Evolutionary conservation across 2,797 vertebrate genomes (phyloP), one percentile per base, ranked within the genome.

Genomic region (Atherinosoma microstoma): DNA sequence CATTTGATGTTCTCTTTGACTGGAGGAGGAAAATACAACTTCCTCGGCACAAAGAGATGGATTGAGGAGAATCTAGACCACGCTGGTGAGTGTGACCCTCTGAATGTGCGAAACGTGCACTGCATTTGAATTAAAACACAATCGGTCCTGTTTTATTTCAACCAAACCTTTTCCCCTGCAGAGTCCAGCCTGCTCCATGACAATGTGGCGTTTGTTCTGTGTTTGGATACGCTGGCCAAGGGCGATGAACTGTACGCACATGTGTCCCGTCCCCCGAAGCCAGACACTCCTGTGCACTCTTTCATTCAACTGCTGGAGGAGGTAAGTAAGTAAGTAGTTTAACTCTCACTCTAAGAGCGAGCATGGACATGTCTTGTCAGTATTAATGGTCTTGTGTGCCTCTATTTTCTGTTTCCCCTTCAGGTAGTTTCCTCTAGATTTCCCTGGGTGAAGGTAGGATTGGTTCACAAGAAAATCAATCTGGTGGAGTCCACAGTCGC

Each of bases 391-490:
- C 7, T 30, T 27, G 13, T 30, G 15, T 7, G 22, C 6, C n/a
- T 30, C 29, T 36, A 32, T 63, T n/a, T 75, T 54, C 69, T 64
- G 8, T 57, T 32, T 34, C 45, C 58, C 35, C 38, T 75, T 12
- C 47, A 96, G 95, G 93, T 96, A 54, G 88, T 92, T 20, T 93
- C 87, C 27, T 93, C 89, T 45, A 92, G 92, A 53, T 95, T 95
- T 72, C 86, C 93, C n/a, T 94, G 91, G 91, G 91, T 96, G 56
- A 94, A 81, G 62, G 69, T 94, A 51, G 91, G 91, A 30, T 61
- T 94, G 72, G 78, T 96, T 54, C 95, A 96, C 75, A 96, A 96
- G 81, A 96, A 96, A 83, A 96, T 96, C 83, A 95, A 95, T 82
- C 89, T 95, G 12, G 94, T 92, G 47, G 95, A 96, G 63, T 89